These are phyloP conservation scores for Aegithalos caudatus DNA, from an alignment of 2,113 vertebrate species.

Conservation along the genomic window DNA sequence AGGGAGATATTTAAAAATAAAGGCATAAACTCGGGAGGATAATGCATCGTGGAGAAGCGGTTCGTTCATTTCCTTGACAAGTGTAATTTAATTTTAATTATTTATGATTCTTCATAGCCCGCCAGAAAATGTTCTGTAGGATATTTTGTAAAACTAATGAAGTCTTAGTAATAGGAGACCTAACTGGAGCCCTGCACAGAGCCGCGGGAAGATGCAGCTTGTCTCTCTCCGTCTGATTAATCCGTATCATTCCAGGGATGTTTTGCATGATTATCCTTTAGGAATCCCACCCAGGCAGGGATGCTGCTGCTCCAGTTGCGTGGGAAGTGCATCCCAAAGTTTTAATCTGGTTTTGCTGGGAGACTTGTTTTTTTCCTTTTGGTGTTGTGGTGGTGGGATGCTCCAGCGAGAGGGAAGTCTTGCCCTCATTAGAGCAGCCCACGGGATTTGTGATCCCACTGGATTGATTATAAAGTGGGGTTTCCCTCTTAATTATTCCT, in stretches of 20 bases:
- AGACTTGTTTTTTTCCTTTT: neutral
- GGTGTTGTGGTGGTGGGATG: neutral
- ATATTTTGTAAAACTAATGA: constrained; percentile 71
- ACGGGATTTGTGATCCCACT: accelerated
- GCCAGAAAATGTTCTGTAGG: constrained; percentile 62
- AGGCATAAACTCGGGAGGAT: neutral
- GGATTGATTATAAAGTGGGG: accelerated
- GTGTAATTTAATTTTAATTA: constrained; percentile 73
- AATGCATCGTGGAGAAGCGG: neutral
- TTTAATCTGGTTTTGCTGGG: neutral
- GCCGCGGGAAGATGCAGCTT: neutral
- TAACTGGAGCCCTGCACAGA: neutral
- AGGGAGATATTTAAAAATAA: neutral
- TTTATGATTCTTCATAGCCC: constrained; percentile 63
- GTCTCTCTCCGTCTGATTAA: neutral
- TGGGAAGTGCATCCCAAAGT: neutral
- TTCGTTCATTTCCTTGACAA: constrained; percentile 64
- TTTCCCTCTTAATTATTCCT: neutral
- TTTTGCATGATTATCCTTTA: neutral
- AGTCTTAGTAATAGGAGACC: constrained; percentile 61
- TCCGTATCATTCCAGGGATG: accelerated
- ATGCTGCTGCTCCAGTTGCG: neutral
- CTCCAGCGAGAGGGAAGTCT: neutral
- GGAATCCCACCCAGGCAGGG: neutral
- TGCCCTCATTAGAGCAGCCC: neutral